Evolutionary conservation across 2,113 vertebrate genomes (phyloP), one percentile per base, ranked within the genome.

Genomic region (Micronisus gabar): DNA sequence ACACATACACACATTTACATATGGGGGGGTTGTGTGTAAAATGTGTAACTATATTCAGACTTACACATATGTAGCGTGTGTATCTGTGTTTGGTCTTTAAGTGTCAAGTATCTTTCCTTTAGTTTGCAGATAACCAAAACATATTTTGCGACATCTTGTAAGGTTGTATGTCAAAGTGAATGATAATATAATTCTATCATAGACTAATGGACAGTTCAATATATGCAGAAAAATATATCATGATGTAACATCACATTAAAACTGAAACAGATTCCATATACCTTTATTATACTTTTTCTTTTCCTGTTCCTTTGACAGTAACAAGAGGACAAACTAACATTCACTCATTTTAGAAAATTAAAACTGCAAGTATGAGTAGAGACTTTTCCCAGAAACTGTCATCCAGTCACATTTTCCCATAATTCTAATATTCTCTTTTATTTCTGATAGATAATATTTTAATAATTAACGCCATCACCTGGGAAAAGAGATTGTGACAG

Each of bases 401-500:
- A 92, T 45, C 25, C 26, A 65, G 50, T 40, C 34, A 52, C 17
- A 47, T 40, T 47, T 52, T 8, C 19, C 18, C 48, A 17, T 14
- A 81, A 45, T 55, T 55, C 23, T 63, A 41, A 73, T 1, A 30
- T 4, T 52, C 9, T 40, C 36, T 75, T 63, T 70, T 55, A 48
- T 15, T 70, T 71, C 47, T 62, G 22, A 68, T 58, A 65, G 10
- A n/a, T 40, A 47, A 0, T 4, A 48, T 48, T 76, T 81, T 65
- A 79, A 67, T 79, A 61, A 97, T 74, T 91, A 73, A 88, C 61
- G n/a, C 0, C 3, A 43, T 70, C 73, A 82, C 34, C 66, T 70
- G 78, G 81, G 70, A 89, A 94, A 75, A 88, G 22, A 79, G 22
- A 81, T n/a, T 74, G 22, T 61, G 71, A 80, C 61, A 89, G 26